phyloP scores from a whole-genome alignment of 2,113 vertebrate genomes.

The Corvus cornix region DNA sequence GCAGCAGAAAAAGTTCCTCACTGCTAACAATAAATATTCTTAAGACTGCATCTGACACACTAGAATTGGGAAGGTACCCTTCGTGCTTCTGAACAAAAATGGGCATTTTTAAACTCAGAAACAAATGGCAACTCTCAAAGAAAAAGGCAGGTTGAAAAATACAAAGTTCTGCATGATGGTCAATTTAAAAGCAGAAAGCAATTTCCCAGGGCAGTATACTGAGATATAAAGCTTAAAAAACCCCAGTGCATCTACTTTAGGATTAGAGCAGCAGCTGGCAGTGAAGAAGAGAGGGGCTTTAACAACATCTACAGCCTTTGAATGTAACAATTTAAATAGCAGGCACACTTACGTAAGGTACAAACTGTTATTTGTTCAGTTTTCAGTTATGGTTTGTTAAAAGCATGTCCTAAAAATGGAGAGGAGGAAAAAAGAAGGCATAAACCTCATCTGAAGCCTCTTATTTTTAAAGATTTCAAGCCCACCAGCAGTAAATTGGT shows the following conservation, averaged over 20 bases:
- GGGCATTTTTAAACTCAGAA: background rate
- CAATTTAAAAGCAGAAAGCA: background rate
- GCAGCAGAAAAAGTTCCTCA: background rate
- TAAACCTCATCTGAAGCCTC: background rate
- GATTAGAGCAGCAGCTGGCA: background rate
- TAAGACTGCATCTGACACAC: background rate
- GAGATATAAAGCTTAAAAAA: background rate
- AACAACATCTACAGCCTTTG: background rate
- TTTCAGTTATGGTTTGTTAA: background rate
- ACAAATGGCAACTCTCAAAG: background rate
- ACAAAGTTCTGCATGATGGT: background rate
- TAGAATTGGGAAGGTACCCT: background rate
- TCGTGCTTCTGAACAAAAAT: background rate
- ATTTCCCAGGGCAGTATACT: background rate
- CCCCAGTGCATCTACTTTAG: background rate
- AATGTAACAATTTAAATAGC: background rate
- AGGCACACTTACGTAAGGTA: background rate
- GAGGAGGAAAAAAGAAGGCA: fast-evolving
- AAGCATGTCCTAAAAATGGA: background rate
- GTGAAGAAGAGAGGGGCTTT: background rate
- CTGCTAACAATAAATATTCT: background rate
- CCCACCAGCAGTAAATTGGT: background rate
- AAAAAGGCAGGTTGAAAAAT: background rate
- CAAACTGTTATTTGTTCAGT: constrained; percentile 2
- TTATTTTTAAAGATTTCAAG: background rate